Base-by-base conservation (phyloP, 2,113 vertebrate species). In the Channa argus region DNA sequence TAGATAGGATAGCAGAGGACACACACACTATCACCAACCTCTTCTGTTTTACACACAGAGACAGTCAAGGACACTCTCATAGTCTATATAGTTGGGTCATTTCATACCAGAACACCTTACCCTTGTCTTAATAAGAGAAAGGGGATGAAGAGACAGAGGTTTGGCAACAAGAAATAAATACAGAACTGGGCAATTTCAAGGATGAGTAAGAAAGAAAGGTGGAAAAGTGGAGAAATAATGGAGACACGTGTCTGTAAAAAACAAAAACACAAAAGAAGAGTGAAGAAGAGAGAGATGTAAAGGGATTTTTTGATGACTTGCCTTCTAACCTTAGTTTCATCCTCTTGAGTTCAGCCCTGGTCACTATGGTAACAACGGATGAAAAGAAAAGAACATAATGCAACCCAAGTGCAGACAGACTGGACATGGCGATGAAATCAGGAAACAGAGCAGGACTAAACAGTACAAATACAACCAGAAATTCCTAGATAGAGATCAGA, bases 51-150 rank as follows among this genome's bases (percentile, higher is more conserved):
- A 63, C 63, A 56, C 84, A 76, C 81, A 82, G 44, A 80, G 62
- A 77, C 79, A 59, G 77, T 91, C 90, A 92, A 92, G 88, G 89
- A 92, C 88, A 74, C 73, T 50, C 85, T 82, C 63, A 59, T 74
- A 82, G 79, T 88, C 89, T 88, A 90, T 74, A 87, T 91, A 90
- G 78, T 80, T 73, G 71, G 82, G 82, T 88, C 83, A 83, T 83
- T 85, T 71, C 56, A 68, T 79, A 74, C 38, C 43, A 24, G 50
- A 79, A 73, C 68, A 88, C 73, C 80, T 88, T 77, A 72, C 14
- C 64, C 66, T 71, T 82, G 76, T 88, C 69, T 84, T 58, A 61
- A 69, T 71, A 66, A 63, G 51, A 74, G 72, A 43, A 41, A 36
- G 34, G 15, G 13, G n/a, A 52, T 39, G 13, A 7, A 34, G 9